phyloP scores from a whole-genome alignment of 1,140 invertebrate genomes.

The Oedothorax gibbosus region DNA sequence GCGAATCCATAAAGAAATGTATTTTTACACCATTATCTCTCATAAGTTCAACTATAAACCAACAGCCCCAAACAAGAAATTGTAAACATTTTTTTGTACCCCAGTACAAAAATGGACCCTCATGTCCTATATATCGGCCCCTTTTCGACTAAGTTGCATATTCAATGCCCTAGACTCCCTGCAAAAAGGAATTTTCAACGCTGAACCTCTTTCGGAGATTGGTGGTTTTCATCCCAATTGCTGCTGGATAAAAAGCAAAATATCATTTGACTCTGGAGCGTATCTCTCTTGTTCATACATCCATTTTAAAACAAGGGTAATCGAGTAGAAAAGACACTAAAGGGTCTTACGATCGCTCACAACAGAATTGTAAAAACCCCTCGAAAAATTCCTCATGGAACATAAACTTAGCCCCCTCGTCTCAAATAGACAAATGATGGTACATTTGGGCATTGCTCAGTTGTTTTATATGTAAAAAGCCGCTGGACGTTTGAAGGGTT shows the following conservation, averaged over 20 bases:
- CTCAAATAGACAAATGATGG: conserved; percentile 50
- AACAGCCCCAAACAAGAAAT: too few species aligned
- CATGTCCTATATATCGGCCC: too few species aligned
- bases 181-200: too few species aligned
- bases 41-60: too few species aligned
- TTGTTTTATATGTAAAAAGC: conserved; percentile 15
- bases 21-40: too few species aligned
- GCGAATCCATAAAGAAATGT: too few species aligned
- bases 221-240: conserved; percentile 24
- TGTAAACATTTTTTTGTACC: too few species aligned
- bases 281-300: conserved; percentile 3
- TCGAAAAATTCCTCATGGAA: too few species aligned
- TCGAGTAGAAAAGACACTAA: conserved; percentile 36
- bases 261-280: conserved; percentile 22
- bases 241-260: neutral
- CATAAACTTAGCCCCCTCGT: neutral
- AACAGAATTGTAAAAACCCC: neutral
- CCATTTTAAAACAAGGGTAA: conserved; percentile 26
- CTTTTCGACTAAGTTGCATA: too few species aligned
- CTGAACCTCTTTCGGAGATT: conserved; percentile 22
- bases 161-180: too few species aligned
- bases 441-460: conserved; percentile 31
- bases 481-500: neutral
- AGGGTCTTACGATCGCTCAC: conserved; percentile 32
- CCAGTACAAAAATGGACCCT: too few species aligned